Percentiles rank a stretch among this genome's conserved stretches.
phyloP scores from a whole-genome alignment of 2,888 invertebrate genomes.

The Coleophora flavipennella region DNA sequence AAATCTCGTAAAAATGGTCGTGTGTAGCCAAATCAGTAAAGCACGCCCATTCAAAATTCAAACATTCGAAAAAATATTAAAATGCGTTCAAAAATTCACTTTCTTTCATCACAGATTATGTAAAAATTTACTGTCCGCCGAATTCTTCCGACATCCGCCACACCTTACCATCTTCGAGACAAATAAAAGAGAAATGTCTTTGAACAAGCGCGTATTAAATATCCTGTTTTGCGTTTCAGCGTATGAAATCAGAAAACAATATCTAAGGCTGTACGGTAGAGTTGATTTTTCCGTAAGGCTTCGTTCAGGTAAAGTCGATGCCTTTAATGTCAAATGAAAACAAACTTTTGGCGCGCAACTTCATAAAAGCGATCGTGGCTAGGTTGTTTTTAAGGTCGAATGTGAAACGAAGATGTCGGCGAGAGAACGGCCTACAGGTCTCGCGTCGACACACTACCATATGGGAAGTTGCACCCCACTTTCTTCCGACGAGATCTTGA shows the following conservation, averaged over 20 bases:
- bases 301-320: constrained; percentile 15
- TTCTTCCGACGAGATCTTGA: constrained; percentile 34
- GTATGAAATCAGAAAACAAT: constrained; percentile 6
- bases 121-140: constrained; percentile 10
- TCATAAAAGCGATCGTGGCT: constrained; percentile 10
- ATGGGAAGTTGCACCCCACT: constrained; percentile 45
- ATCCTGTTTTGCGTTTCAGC: constrained; percentile 21
- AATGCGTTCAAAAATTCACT: constrained; percentile 10
- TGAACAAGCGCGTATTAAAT: constrained; percentile 21
- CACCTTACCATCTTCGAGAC: constrained; percentile 18
- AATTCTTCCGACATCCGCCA: constrained; percentile 16
- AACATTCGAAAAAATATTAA: constrained; percentile 5
- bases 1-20: too few relatives aligned
- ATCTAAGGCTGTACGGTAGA: constrained; percentile 3
- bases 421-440: constrained; percentile 13
- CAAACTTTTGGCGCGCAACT: constrained; percentile 14
- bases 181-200: constrained; percentile 31
- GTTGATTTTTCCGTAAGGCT: constrained; percentile 14
- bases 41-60: not conserved
- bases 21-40: not conserved
- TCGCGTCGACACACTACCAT: constrained; percentile 16
- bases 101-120: constrained; percentile 11
- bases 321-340: constrained; percentile 16
- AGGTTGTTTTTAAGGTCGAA: constrained; percentile 4
- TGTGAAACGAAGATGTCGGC: not conserved